phyloP scores from a whole-genome alignment of 1,140 invertebrate species.

The Dendrolimus kikuchii region DNA sequence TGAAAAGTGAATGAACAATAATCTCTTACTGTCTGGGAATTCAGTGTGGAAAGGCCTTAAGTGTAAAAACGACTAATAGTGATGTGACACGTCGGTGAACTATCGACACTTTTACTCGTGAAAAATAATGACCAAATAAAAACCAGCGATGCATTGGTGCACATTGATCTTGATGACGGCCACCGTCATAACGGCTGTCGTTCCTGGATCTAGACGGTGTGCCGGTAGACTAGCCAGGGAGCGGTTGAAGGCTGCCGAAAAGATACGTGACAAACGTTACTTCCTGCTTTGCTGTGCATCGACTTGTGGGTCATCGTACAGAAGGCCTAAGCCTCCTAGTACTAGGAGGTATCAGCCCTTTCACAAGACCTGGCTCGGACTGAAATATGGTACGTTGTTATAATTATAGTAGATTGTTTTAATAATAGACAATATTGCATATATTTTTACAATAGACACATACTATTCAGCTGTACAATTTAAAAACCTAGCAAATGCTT shows the following conservation, averaged over 20 bases:
- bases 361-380: slow-evolving; percentile 59
- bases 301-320: slow-evolving; percentile 26
- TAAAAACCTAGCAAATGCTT: too few species aligned
- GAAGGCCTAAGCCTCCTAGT: slow-evolving; percentile 31
- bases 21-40: too few species aligned
- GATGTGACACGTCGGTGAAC: too few species aligned
- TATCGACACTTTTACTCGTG: too few species aligned
- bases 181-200: slow-evolving; percentile 17
- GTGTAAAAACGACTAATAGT: too few species aligned
- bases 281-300: slow-evolving; percentile 46
- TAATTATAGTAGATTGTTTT: neutral
- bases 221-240: slow-evolving; percentile 47
- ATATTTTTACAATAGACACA: too few species aligned
- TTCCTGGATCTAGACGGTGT: slow-evolving; percentile 35
- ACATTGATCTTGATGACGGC: slow-evolving; percentile 20
- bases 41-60: too few species aligned
- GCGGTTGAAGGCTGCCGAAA: slow-evolving; percentile 54
- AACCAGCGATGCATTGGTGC: slow-evolving; percentile 34
- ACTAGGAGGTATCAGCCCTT: slow-evolving; percentile 52
- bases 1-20: too few species aligned
- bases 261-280: slow-evolving; percentile 55
- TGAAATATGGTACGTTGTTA: slow-evolving; percentile 47
- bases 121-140: too few species aligned
- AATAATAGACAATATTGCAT: too few species aligned
- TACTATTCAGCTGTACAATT: too few species aligned